phyloP scores from a whole-genome alignment of 2,797 vertebrate genomes.

The Carduelis carduelis region DNA sequence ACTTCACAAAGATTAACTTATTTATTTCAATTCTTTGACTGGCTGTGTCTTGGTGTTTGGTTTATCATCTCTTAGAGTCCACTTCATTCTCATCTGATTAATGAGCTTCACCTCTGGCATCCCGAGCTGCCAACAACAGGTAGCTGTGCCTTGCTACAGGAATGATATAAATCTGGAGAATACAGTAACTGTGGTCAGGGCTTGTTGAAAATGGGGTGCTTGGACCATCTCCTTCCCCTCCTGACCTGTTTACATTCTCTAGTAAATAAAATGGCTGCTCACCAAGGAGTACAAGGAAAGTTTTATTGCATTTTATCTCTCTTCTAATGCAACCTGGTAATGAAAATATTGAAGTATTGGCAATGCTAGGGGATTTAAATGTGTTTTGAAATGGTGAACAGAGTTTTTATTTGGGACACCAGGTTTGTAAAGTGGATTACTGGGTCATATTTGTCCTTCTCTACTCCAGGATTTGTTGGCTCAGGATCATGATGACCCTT shows the following conservation, averaged over 20 bases:
- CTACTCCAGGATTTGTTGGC: background rate
- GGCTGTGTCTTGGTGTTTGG: background rate
- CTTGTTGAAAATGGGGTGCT: background rate
- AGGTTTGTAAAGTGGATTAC: background rate
- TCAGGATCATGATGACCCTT: background rate
- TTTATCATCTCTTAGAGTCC: background rate
- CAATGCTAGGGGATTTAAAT: background rate
- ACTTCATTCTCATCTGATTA: background rate
- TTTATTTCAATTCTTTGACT: background rate
- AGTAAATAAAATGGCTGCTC: background rate
- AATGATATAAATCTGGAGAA: background rate
- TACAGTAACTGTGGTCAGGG: fast-evolving
- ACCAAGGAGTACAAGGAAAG: background rate
- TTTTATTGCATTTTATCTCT: background rate
- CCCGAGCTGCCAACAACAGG: background rate
- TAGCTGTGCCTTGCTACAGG: too few relatives aligned
- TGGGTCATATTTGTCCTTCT: background rate
- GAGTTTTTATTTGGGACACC: background rate
- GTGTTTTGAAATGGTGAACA: background rate
- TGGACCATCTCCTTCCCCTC: too few relatives aligned
- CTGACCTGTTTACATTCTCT: background rate
- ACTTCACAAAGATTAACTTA: background rate
- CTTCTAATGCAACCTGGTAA: background rate
- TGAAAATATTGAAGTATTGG: background rate
- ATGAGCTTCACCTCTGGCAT: background rate